Percentiles rank a stretch among this genome's conserved stretches.
Evolutionary conservation across 2,888 invertebrate genomes (phyloP).

Genomic region (Eremobia ochroleuca): DNA sequence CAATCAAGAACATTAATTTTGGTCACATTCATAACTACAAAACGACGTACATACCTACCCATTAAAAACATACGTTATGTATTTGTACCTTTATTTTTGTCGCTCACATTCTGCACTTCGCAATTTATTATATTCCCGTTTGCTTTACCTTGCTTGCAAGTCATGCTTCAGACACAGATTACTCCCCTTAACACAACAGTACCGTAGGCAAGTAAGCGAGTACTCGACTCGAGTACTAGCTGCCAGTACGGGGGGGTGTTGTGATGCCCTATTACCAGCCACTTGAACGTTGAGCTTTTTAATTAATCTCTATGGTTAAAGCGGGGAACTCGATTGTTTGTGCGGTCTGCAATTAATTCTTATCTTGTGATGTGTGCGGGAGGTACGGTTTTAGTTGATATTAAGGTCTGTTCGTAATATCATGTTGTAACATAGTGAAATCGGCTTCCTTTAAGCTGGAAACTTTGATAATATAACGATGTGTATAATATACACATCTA

Average conservation of each 20-base stretch:
- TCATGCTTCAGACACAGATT: constrained; percentile 64
- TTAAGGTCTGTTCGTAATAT: neutral
- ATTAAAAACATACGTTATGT: constrained; percentile 25
- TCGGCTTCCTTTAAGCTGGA: neutral
- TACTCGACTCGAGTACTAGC: constrained; percentile 74
- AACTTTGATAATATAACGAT: neutral
- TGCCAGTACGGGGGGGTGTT: constrained; percentile 76
- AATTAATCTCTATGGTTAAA: constrained; percentile 82
- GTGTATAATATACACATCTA: too few relatives aligned
- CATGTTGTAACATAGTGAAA: neutral
- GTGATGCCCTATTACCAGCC: constrained; percentile 84
- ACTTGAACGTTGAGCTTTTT: constrained; percentile 85
- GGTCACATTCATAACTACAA: constrained; percentile 6
- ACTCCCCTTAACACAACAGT: constrained; percentile 73
- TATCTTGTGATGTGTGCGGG: constrained; percentile 29
- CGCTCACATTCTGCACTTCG: neutral
- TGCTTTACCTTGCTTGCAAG: constrained; percentile 34
- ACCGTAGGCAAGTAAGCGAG: constrained; percentile 61
- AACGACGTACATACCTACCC: constrained; percentile 7
- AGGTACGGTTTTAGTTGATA: constrained; percentile 7
- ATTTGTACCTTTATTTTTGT: constrained; percentile 8
- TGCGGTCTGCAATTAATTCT: constrained; percentile 54
- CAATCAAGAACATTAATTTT: constrained; percentile 4
- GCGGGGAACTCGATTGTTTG: constrained; percentile 71
- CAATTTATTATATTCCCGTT: constrained; percentile 39